Base-by-base conservation (phyloP, 2,888 invertebrate genomes). In the Hedya salicella region DNA sequence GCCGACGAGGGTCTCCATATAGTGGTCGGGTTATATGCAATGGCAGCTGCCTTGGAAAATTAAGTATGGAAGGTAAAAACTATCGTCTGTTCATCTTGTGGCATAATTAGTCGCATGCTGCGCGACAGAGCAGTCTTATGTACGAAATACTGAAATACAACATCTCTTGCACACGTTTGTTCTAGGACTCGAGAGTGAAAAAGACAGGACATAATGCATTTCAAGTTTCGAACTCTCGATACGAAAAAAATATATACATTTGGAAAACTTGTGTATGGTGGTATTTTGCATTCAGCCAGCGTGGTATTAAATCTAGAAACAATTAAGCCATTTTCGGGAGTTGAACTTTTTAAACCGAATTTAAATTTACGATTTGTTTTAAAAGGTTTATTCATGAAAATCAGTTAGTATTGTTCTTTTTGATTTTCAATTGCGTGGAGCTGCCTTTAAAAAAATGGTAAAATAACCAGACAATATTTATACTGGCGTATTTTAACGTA, bases 61-160 rank as follows among this genome's bases (percentile, higher is more conserved):
- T 57, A 57, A 57, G 59, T 39, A 46, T 50, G 19, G 36, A 50
- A 4, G 13, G 48, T 78, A 90, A 90, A 90, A 90, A 88, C 80
- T 66, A 69, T 71, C 77, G 78, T 78, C 73, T 79, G 84, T 82
- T 82, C 85, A 81, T 81, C 83, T 79, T 76, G 77, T 79, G 74
- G 89, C 85, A 91, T 91, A 91, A 91, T 91, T 89, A 90, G 85
- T 82, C 81, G 76, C 91, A 86, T 80, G 89, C 88, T 87, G 90
- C 61, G 83, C 70, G 39, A 60, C 50, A 39, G 42, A 53, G 69
- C 75, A 72, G 71, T 74, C 25, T 9, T 21, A 17, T 40, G 42
- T 16, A n/a, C 48, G 21, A 48, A n/a, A 46, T 19, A 21, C 48
- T 42, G 16, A 46, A 30, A 17, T n/a, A 44, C 8, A 8, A 13